phyloP scores from a whole-genome alignment of 1,140 invertebrate genomes.

The Mylabris phalerata region DNA sequence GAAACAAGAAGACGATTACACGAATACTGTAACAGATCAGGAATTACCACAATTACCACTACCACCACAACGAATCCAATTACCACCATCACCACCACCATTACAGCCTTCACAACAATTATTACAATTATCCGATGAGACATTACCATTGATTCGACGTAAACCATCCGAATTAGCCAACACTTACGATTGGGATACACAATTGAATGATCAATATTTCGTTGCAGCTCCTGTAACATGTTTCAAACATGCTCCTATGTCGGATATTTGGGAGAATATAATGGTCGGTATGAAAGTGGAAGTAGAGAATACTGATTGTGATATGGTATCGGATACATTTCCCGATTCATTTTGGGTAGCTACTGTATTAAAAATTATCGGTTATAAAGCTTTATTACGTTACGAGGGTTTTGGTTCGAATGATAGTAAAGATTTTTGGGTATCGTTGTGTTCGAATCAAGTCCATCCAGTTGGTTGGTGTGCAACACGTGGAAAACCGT shows the following conservation, averaged over 20 bases:
- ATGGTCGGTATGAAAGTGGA: constrained; percentile 93
- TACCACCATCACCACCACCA: constrained; percentile 44
- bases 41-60: constrained; percentile 45
- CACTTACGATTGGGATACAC: constrained; percentile 76
- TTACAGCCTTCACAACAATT: constrained; percentile 10
- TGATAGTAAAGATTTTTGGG: constrained; percentile 88
- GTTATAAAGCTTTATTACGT: constrained; percentile 85
- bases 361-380: constrained; percentile 82
- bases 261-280: constrained; percentile 89
- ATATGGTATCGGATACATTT: constrained; percentile 66
- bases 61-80: constrained; percentile 38
- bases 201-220: constrained; percentile 68
- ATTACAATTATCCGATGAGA: constrained; percentile 42
- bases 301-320: constrained; percentile 85
- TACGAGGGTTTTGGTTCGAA: constrained; percentile 93
- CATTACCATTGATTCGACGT: constrained; percentile 45
- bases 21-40: constrained; percentile 44
- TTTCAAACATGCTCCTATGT: constrained; percentile 86
- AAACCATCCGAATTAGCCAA: constrained; percentile 56
- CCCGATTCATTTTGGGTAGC: constrained; percentile 92
- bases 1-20: constrained; percentile 36
- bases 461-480: constrained; percentile 97
- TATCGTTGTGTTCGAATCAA: constrained; percentile 85
- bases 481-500: constrained; percentile 86
- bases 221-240: constrained; percentile 81